Evolutionary conservation across 1,140 invertebrate genomes (phyloP).

Genomic region (Apis mellifera): DNA sequence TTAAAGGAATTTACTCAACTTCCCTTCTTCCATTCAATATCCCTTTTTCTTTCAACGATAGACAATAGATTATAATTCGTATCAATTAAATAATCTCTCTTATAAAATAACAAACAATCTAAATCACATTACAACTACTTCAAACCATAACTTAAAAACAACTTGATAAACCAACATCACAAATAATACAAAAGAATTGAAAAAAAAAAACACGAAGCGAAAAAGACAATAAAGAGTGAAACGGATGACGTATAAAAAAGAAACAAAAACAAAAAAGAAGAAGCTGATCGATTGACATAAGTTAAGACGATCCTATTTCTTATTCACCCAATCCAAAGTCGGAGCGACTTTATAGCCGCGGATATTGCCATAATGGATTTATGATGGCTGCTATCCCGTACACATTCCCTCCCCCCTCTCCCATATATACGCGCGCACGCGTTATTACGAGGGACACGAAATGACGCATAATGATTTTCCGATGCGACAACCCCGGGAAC

Average conservation of each 20-base stretch:
- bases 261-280: too few relatives aligned
- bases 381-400: constrained; percentile 55
- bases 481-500: constrained; percentile 47
- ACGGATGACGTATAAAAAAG: too few relatives aligned
- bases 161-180: too few relatives aligned
- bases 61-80: too few relatives aligned
- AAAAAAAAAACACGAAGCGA: not conserved
- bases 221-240: not conserved
- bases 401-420: too few relatives aligned
- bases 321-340: constrained; percentile 37
- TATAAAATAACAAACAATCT: too few relatives aligned
- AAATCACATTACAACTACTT: too few relatives aligned
- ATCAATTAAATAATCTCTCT: too few relatives aligned
- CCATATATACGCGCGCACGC: constrained; percentile 18
- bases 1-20: too few relatives aligned
- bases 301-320: constrained; percentile 28
- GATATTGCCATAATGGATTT: constrained; percentile 63
- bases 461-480: constrained; percentile 58
- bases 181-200: not conserved
- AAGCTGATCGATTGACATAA: not conserved
- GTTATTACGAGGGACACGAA: constrained; percentile 40
- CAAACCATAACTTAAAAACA: too few relatives aligned
- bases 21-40: too few relatives aligned
- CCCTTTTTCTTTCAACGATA: too few relatives aligned
- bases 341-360: constrained; percentile 50